These are phyloP conservation scores for Drosophila quadrilineata DNA, from an alignment of 1,140 invertebrate species.

Conservation along the genomic window DNA sequence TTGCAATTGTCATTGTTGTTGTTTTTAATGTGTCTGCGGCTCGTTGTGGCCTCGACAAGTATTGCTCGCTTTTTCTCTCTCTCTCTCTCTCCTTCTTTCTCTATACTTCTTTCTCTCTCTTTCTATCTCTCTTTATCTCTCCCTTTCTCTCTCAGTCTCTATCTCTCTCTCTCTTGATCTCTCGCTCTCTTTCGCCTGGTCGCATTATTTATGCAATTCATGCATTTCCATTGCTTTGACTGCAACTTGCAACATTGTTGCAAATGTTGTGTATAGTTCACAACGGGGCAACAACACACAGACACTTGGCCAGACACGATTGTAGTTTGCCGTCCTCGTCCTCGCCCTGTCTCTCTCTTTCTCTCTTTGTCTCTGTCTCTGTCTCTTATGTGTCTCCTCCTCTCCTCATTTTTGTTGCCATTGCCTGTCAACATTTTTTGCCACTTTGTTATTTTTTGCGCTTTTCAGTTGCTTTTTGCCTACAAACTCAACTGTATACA, in stretches of 20 bases:
- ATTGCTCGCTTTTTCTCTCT: too few relatives aligned
- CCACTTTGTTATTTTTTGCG: conserved; percentile 51
- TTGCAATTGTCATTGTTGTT: conserved; percentile 49
- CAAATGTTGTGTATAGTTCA: conserved; percentile 52
- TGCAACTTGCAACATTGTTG: conserved; percentile 63
- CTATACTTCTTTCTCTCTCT: too few relatives aligned
- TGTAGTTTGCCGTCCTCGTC: conserved; percentile 12
- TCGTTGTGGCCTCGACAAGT: conserved; percentile 40
- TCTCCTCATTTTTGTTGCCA: conserved; percentile 16
- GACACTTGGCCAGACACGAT: conserved; percentile 19
- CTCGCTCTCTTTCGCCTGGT: conserved; percentile 37
- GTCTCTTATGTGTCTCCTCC: neutral
- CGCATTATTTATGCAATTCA: conserved; percentile 61
- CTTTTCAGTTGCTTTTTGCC: conserved; percentile 32
- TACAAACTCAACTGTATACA: neutral
- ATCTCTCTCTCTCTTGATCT: too few relatives aligned
- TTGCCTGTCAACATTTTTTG: conserved; percentile 46
- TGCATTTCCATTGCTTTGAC: conserved; percentile 61
- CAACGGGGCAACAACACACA: conserved; percentile 16
- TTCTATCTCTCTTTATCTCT: too few relatives aligned
- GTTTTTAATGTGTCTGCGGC: conserved; percentile 37
- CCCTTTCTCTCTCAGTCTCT: too few relatives aligned
- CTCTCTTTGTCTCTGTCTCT: neutral
- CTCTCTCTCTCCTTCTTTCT: too few relatives aligned
- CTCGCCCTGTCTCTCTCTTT: neutral